A percentile compares a stretch with the other conserved stretches of the same genome.
phyloP scores from a whole-genome alignment of 2,888 invertebrate species.

The Machimus atricapillus region DNA sequence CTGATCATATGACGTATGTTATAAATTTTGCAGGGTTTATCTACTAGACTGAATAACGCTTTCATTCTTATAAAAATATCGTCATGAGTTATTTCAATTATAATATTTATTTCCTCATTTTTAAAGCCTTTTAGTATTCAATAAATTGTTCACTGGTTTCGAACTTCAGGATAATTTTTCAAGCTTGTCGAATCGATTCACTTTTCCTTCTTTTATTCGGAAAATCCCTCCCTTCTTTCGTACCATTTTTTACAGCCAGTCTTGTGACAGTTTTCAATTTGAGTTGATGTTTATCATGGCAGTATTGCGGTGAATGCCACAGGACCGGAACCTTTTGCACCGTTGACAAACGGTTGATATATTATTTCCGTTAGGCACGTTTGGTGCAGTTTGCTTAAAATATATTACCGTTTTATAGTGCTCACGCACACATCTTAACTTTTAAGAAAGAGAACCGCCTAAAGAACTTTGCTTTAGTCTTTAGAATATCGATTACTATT shows the following conservation, averaged over 20 bases:
- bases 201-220: background rate
- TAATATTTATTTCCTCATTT: background rate
- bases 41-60: too few species aligned
- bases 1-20: too few species aligned
- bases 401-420: background rate
- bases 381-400: background rate
- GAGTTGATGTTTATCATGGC: background rate
- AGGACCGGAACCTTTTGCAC: background rate
- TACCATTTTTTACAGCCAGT: background rate
- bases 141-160: background rate
- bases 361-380: background rate
- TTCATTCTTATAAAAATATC: background rate
- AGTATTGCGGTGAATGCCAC: background rate
- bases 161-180: background rate
- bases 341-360: background rate
- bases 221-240: background rate
- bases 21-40: too few species aligned
- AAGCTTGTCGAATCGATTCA: background rate
- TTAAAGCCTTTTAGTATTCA: background rate
- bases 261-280: background rate
- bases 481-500: too few species aligned
- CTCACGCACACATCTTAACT: background rate
- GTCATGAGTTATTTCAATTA: background rate
- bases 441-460: background rate
- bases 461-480: background rate